Base-by-base conservation (phyloP, 2,797 vertebrate species). In the Trichosurus vulpecula region DNA sequence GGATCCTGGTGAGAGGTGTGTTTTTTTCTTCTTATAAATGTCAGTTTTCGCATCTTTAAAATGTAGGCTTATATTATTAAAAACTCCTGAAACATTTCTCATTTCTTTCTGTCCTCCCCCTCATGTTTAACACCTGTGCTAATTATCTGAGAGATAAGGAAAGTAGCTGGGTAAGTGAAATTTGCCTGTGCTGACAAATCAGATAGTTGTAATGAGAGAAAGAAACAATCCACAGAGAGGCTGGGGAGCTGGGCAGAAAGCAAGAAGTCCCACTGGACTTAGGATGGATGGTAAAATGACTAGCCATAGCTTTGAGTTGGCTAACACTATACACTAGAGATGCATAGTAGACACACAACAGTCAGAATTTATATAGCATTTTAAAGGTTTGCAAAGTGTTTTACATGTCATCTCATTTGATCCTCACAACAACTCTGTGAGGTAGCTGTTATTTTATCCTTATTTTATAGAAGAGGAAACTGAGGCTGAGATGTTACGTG, bases 231-330 rank as follows among this genome's bases (percentile, higher is more conserved):
- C 92, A 90, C 90, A 96, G 91, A 51, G 81, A 92, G 6, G 16
- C n/a, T 91, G 35, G 25, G 58, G 57, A 92, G 61, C 54, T 29
- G 92, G 30, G 41, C 74, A 55, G 92, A 87, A 93, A 96, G 74
- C 30, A 51, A 31, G 53, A 96, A 97, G 94, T 96, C 91, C 93
- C 94, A 97, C 94, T 51, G 35, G 90, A 95, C 87, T 95, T 93
- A 95, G 95, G 95, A 97, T 96, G 95, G 95, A 90, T 95, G 94
- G 97, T 95, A 90, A 94, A 94, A 92, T 74, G 90, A 96, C 92
- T 94, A 74, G 91, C 91, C 93, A 53, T 92, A 52, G 94, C 91
- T 66, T 52, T 11, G 31, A 92, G 66, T 91, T 94, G 95, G 94
- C 52, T 94, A 92, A 54, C 90, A 93, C 25, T 54, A 52, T 52